These are phyloP conservation scores for Indicator maculatus DNA, from an alignment of 2,113 vertebrate genomes.

Conservation along the genomic window DNA sequence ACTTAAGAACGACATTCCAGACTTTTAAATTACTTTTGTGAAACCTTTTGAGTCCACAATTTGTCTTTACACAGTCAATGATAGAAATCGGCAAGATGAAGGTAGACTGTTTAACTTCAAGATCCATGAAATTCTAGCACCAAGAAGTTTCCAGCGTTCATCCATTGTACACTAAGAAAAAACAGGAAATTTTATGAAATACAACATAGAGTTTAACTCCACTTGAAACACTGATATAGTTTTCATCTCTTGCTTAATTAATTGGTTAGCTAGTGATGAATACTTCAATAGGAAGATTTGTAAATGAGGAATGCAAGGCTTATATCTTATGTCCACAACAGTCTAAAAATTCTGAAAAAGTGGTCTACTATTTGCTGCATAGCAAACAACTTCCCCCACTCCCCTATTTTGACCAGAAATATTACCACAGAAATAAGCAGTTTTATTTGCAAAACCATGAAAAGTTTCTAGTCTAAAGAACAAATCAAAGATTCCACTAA, in stretches of 20 bases:
- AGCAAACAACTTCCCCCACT: fast-evolving
- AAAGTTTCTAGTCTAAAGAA: not conserved
- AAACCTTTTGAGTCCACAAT: not conserved
- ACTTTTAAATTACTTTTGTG: not conserved
- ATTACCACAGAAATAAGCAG: not conserved
- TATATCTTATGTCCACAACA: not conserved
- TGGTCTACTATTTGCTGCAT: not conserved
- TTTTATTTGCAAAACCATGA: not conserved
- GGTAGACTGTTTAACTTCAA: not conserved
- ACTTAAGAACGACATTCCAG: not conserved
- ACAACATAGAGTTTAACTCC: not conserved
- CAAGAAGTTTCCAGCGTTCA: not conserved
- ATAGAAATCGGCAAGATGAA: not conserved
- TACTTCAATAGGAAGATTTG: not conserved
- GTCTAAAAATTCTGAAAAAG: not conserved
- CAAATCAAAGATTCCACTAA: not conserved
- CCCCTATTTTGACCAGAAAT: not conserved
- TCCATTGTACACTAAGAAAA: not conserved
- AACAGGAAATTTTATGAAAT: not conserved
- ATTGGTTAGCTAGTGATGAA: not conserved
- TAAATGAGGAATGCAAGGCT: not conserved
- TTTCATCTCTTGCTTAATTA: not conserved
- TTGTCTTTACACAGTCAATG: not conserved
- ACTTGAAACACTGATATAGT: not conserved
- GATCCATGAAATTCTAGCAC: not conserved